Base-by-base conservation (phyloP, 2,113 vertebrate genomes). In the Maccullochella peelii region DNA sequence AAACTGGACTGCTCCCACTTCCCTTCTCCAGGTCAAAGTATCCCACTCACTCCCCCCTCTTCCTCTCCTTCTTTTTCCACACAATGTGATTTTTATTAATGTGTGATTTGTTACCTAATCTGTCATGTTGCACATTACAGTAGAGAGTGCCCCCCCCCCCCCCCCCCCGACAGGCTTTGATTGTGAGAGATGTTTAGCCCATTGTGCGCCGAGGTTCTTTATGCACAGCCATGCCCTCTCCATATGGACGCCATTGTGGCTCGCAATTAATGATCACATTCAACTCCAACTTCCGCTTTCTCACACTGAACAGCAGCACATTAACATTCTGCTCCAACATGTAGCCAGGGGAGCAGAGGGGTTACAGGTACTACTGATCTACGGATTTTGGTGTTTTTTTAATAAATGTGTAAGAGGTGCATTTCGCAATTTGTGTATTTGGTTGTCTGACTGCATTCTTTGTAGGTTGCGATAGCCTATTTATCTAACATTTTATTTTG, bases 201-300 rank as follows among this genome's bases (percentile, higher is more conserved):
- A 85, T 90, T 91, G 91, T 91, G 78, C 30, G 2, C 61, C 1
- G 71, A 25, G n/a, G 50, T 80, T 87, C 77, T 90, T 88, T 83
- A 92, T 90, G 79, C 84, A 58, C 74, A 16, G 82, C 83, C 89
- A 89, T 87, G 87, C 57, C 82, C 84, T 75, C 76, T 82, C 83
- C 77, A 67, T 88, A 85, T 81, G 85, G 75, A 83, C 21, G 23
- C 76, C 90, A 91, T 91, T 91, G 83, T 86, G 78, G 59, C 83
- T 85, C 21, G 15, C 77, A 79, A 84, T 91, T 92, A 89, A 92
- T 89, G 88, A 87, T 86, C 68, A 54, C 91, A 90, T 90, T 91
- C 87, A 93, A 44, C 71, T 52, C 74, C 25, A 63, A 74, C 83
- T 88, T 92, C 86, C 82, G 50, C 58, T 86, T 90, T 89, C 85